Evolutionary conservation across 2,113 vertebrate genomes (phyloP), one percentile per base, ranked within the genome.

Genomic region (Cavia porcellus): DNA sequence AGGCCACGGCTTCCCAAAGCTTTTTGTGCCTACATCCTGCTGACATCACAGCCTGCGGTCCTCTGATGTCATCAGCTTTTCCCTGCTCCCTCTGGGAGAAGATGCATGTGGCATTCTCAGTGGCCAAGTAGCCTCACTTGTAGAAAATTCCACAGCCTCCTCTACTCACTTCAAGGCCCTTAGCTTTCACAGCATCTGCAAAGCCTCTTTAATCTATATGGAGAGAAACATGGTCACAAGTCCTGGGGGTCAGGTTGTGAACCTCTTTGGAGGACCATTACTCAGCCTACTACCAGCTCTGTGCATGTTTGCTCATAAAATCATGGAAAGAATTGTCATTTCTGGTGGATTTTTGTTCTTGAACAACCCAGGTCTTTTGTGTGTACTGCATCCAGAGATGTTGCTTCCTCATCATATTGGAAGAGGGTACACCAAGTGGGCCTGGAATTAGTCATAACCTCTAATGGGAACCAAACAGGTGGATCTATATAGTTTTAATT

Each of bases 121-220:
- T 22, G 55, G 75, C 62, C 79, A 89, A 4, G 24, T 50, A 72
- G 19, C 55, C 42, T 92, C 12, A 55, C 55, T 47, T 88, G n/a
- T 15, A 90, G 45, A 93, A 88, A 87, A 62, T 55, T 70, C 64
- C 14, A 64, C 2, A 61, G 6, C 28, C 42, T 24, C 61, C 62
- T 50, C 70, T 89, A 22, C 52, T n/a, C 10, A 62, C 70, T 47
- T 95, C 89, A 81, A 75, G 64, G n/a, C 45, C n/a, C 52, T 94
- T 79, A 85, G 52, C 25, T 24, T 84, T 64, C 55, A 15, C 70
- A 22, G 35, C 28, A 81, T 91, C 72, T 81, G 19, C 8, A 62
- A 74, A 79, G 20, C 42, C 42, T 62, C 59, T 35, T 84, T 91
- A 83, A 77, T 32, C 24, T 30, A 14, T 32, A 13, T 7, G 0